A percentile compares a stretch with the other conserved stretches of the same genome.
Evolutionary conservation across 2,888 invertebrate genomes (phyloP).

Genomic region (Agrochola litura): DNA sequence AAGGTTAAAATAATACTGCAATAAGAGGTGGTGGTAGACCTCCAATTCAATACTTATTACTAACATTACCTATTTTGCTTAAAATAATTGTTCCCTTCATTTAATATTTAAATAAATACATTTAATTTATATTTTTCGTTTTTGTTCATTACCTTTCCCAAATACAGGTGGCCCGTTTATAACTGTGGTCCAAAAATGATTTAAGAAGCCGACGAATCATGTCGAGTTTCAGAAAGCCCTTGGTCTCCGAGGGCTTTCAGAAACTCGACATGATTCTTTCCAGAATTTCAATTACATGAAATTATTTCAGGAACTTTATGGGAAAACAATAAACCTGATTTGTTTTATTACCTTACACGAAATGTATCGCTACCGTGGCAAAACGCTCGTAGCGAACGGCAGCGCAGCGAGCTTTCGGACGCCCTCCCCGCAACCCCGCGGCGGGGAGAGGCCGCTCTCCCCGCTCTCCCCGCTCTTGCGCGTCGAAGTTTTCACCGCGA

Average conservation of each 20-base stretch:
- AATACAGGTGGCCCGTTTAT: neutral
- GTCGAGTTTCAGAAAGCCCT: no score
- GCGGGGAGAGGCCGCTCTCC: no score
- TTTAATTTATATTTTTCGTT: neutral
- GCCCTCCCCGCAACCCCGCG: no score
- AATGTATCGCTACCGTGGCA: no score
- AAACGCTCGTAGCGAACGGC: no score
- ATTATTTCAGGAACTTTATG: no score
- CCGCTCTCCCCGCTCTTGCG: no score
- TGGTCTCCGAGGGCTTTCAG: neutral
- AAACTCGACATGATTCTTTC: neutral
- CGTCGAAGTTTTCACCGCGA: no score
- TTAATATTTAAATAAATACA: conserved; percentile 5
- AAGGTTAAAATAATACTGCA: conserved; percentile 3
- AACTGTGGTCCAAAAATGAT: no score
- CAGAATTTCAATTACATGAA: neutral
- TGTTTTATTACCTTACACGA: no score
- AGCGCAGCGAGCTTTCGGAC: no score
- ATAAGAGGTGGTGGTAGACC: neutral
- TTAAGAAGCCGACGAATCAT: neutral
- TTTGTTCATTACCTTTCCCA: neutral
- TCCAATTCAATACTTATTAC: neutral
- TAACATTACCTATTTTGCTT: neutral
- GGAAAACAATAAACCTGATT: no score
- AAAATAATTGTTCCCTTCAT: neutral